phyloP scores from a whole-genome alignment of 2,888 invertebrate genomes.

The Masnerella sp. region DNA sequence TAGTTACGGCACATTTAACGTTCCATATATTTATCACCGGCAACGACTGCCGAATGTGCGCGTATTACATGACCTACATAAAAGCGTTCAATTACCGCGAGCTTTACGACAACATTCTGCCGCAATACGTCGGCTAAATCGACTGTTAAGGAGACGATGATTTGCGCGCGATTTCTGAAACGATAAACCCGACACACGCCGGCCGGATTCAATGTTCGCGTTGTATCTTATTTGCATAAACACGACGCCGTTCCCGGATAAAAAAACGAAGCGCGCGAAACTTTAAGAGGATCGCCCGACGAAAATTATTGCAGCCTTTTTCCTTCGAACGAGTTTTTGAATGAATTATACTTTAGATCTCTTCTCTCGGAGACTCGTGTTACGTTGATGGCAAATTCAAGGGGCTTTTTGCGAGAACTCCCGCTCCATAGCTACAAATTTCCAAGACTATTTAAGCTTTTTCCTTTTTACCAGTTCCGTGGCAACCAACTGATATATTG shows the following conservation, averaged over 20 bases:
- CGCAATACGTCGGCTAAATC: conserved; percentile 58
- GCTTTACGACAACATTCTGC: conserved; percentile 57
- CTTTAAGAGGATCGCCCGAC: conserved; percentile 9
- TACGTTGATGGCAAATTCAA: conserved; percentile 19
- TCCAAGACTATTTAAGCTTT: too few species aligned
- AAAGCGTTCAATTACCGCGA: conserved; percentile 60
- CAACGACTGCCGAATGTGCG: conserved; percentile 56
- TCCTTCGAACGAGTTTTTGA: conserved; percentile 27
- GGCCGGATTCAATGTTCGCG: conserved; percentile 19
- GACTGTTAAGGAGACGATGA: conserved; percentile 60
- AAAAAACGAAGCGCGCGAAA: conserved; percentile 8
- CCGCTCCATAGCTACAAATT: not conserved
- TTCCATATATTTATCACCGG: conserved; percentile 58
- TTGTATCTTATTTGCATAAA: conserved; percentile 53
- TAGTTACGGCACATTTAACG: conserved; percentile 59
- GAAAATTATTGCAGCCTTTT: conserved; percentile 33
- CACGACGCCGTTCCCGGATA: conserved; percentile 13
- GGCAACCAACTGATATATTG: too few species aligned
- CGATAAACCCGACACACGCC: conserved; percentile 31
- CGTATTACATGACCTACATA: conserved; percentile 60
- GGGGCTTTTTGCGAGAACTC: not conserved
- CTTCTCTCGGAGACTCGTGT: conserved; percentile 13
- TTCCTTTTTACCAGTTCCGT: too few species aligned
- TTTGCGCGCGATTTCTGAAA: conserved; percentile 54
- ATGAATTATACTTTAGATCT: conserved; percentile 26